Base-by-base conservation (phyloP, 2,888 invertebrate species). In the Ormia ochracea region DNA sequence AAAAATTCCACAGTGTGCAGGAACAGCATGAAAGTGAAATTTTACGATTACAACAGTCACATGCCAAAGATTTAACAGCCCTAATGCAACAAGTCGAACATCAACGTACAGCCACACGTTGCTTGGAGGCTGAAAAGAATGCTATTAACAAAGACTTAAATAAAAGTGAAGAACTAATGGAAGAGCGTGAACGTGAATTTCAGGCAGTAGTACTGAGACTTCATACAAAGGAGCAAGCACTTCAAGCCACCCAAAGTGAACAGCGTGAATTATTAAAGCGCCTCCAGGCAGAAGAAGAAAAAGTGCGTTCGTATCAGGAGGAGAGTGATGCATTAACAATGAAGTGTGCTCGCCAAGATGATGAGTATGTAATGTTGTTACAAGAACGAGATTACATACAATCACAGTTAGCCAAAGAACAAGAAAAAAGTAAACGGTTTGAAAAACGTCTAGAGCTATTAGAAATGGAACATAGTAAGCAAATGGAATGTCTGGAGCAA, bases 381-480 rank as follows among this genome's bases (percentile, higher is more conserved):
- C 86, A 88, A 52, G 90, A 90, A 79, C 87, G 90, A 6, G 87
- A 88, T 59, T 88, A 86, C 43, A 82, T 90, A 7, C 92, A 92
- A 88, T 91, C 92, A 84, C 91, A 93, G 78, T 90, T 92, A 87
- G 92, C 92, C 82, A 92, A 92, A 28, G 91, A 91, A 77, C 90
- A 94, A 33, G 95, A 95, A 85, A 93, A 94, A 74, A 93, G 94
- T 72, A 92, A 93, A 75, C 92, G 93, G 81, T 90, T 95, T 83
- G 94, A 95, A 87, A 92, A 93, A 36, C 91, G 94, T 21, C 91
- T 95, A 81, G 93, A 93, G 82, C 92, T 94, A 36, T 91, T 96
- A 76, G 95, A 96, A 88, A 93, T 94, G 6, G 96, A 97, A 89
- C 95, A 96, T 89, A 93, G 94, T 68, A 94, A 94, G 84, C 96